phyloP scores from a whole-genome alignment of 2,113 vertebrate genomes.

The Limanda limanda region DNA sequence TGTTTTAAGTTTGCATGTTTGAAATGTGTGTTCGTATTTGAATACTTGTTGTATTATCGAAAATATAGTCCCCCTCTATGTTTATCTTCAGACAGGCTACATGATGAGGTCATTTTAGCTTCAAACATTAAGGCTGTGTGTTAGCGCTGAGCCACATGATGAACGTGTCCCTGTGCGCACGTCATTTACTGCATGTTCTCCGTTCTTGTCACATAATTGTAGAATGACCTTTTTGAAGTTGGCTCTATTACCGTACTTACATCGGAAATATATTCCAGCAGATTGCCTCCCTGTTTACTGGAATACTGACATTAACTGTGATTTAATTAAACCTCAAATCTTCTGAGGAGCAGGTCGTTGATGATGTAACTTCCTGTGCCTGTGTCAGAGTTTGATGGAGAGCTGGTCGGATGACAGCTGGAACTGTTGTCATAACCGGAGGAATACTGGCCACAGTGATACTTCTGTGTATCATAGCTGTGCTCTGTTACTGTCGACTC shows the following conservation, averaged over 20 bases:
- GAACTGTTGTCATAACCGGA: conserved; percentile 99
- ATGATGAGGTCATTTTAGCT: not conserved
- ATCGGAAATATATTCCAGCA: not conserved
- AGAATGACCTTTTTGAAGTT: conserved; percentile 30
- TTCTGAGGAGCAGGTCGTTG: conserved; percentile 1
- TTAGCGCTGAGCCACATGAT: not conserved
- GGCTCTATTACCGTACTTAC: not conserved
- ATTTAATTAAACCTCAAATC: conserved; percentile 18
- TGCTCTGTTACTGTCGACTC: conserved; percentile 99
- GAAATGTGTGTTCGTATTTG: not conserved
- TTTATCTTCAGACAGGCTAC: not conserved
- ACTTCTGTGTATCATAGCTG: conserved; percentile 97
- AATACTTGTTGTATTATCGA: no score
- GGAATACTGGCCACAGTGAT: conserved; percentile 99
- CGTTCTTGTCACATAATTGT: not conserved
- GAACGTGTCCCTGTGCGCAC: not conserved
- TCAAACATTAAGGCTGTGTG: not conserved
- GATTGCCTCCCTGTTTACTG: conserved; percentile 1
- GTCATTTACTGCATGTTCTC: not conserved
- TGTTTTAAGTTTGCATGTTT: no score
- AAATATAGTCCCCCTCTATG: not conserved
- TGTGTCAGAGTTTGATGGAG: conserved; percentile 95
- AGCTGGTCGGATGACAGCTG: conserved; percentile 99
- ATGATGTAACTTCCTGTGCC: conserved; percentile 45
- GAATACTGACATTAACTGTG: conserved; percentile 15